Evolutionary conservation across 1,140 invertebrate genomes (phyloP), one percentile per base, ranked within the genome.

Genomic region (Vanessa tameamea): DNA sequence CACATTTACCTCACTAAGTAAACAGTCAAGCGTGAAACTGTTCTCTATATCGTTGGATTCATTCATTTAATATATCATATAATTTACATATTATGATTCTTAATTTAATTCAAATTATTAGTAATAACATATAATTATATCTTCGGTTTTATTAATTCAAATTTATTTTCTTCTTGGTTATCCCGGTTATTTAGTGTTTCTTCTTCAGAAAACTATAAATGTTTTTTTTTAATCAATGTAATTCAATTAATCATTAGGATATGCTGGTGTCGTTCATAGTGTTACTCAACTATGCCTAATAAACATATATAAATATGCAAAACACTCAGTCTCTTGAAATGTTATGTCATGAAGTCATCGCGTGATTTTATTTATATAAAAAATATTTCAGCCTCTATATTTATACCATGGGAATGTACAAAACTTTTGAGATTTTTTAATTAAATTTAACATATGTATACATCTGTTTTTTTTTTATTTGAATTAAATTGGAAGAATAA

Each of bases 1-100:
- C 66, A 51, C 66, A 53, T 57, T 69, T 69, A 64, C 55, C 43
- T 48, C 64, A 59, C 53, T 72, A 65, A 72, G 64, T 48, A 59
- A 65, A 57, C 23, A 47, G 47, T 51, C 8, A 26, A 55, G 47
- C 23, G 57, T 70, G n/a, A 48, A 64, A 47, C 43, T 26, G 48
- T 20, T 66, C 51, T 66, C 47, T 66, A n/a, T 51, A 66, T 51
- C 51, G 48, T 53, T 66, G 20, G 20, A 20, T 66, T 13, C 23
- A 23, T 8, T 66, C 12, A 9, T 14, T 26, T 12, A 14, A 13
- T 3, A 13, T 26, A 26, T 23, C 20, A 23, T 57, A 23, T 57
- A 12, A 12, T 57, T 57, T 57, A 16, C 16, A 57, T 57, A 31
- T 31, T 31, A 11, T 43, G 37, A 43, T 43, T 43, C 6, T 9